Evolutionary conservation across 2,797 vertebrate genomes (phyloP), one percentile per base, ranked within the genome.

Genomic region (Triplophysa yarkandensis): DNA sequence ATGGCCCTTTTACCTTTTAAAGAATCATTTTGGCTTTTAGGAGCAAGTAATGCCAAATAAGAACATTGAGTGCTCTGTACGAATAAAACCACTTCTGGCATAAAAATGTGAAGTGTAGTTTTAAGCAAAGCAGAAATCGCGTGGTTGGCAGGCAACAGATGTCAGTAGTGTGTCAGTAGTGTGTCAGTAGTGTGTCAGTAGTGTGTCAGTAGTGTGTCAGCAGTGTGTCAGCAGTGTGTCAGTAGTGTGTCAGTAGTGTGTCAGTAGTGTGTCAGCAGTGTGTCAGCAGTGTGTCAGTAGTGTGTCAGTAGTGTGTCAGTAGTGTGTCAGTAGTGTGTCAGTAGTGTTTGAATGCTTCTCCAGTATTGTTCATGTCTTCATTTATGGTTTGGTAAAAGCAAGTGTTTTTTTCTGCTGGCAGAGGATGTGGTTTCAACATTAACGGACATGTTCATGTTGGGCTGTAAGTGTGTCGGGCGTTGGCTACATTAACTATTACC

Each of bases 351-450:
- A 68, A 3, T 23, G 39, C 28, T 36, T 34, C 7, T 25, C 52
- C 25, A 71, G 34, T 17, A 46, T 25, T 50, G 30, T 19, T 28
- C 23, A 28, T 63, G 34, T 55, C 46, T 48, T 41, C 10, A 30
- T 11, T 9, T 1, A 11, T 1, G 6, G 58, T 48, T 44, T 55
- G 27, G 9, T 65, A 3, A 21, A 10, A 21, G 32, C 4, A 2
- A 36, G 41, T 10, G 41, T 10, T 54, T 13, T 34, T 61, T 57
- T 58, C 28, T 3, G 19, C 83, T 74, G 75, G 36, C 71, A 78
- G 66, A 88, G 85, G 88, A 91, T 87, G 86, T 85, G 89, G 87
- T 87, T 30, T 55, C 55, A 16, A 25, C 68, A 57, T 68, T 48
- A 50, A 66, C 71, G 8, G 46, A 36, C 61, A 41, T 36, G 44